phyloP scores from a whole-genome alignment of 2,113 vertebrate genomes.

The Clarias macrocephalus region DNA sequence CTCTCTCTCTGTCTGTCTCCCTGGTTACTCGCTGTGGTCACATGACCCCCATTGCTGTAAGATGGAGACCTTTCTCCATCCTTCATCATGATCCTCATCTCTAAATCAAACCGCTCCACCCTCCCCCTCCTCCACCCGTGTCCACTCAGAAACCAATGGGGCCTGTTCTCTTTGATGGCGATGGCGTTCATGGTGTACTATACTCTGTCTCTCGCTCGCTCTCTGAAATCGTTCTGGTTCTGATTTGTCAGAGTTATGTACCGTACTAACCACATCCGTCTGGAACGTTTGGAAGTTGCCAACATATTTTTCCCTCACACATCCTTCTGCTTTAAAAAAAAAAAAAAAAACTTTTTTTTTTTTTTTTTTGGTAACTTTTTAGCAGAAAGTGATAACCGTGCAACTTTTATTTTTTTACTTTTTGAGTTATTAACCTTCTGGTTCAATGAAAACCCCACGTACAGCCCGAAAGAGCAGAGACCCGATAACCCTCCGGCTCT shows the following conservation, averaged over 20 bases:
- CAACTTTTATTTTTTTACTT: conserved; percentile 71
- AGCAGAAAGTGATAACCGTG: conserved; percentile 78
- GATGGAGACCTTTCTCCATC: conserved; percentile 34
- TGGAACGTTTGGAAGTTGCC: conserved; percentile 80
- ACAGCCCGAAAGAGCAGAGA: conserved; percentile 89
- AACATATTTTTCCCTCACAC: conserved; percentile 80
- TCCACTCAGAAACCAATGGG: conserved; percentile 45
- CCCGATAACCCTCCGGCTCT: conserved; percentile 69
- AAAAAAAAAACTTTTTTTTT: conserved; percentile 55
- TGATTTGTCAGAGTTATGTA: conserved; percentile 83
- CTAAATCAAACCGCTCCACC: not conserved
- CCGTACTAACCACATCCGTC: conserved; percentile 84
- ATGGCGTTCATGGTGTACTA: conserved; percentile 81
- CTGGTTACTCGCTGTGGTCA: conserved; percentile 67
- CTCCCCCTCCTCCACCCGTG: not conserved
- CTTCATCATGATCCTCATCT: conserved; percentile 39
- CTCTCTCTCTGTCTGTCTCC: conserved; percentile 11
- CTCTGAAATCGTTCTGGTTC: conserved; percentile 78
- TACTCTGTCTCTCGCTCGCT: conserved; percentile 58
- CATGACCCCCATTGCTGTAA: conserved; percentile 55
- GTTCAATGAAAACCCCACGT: conserved; percentile 90
- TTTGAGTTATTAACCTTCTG: conserved; percentile 71
- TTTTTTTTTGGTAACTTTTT: conserved; percentile 53
- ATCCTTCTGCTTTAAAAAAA: conserved; percentile 77
- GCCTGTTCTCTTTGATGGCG: conserved; percentile 77